Evolutionary conservation across 2,888 invertebrate genomes (phyloP).

Genomic region (Drosophila gaucha): DNA sequence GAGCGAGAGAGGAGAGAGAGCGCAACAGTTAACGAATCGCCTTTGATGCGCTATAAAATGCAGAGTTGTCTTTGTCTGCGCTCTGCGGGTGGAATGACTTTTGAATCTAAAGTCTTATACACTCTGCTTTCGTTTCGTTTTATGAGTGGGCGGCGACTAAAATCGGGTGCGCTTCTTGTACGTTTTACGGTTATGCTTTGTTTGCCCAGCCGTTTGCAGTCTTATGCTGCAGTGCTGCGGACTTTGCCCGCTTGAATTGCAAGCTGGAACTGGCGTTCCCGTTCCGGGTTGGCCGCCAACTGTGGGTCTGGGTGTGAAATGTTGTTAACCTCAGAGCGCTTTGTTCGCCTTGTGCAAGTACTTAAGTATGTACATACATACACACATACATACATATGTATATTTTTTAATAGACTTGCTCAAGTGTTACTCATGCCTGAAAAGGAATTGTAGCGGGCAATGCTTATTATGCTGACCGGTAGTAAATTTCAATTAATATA

Average conservation of each 20-base stretch:
- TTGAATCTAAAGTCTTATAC: conserved; percentile 19
- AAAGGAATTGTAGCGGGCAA: conserved; percentile 1
- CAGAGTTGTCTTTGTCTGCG: conserved; percentile 36
- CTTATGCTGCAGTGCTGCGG: conserved; percentile 29
- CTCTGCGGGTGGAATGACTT: conserved; percentile 49
- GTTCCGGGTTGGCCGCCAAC: conserved; percentile 59
- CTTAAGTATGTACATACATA: background rate
- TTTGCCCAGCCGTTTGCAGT: conserved; percentile 17
- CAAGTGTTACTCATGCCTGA: conserved; percentile 8
- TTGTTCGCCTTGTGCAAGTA: conserved; percentile 46
- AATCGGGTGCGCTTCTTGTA: conserved; percentile 2
- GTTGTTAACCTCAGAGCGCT: conserved; percentile 63
- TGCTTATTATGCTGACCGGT: background rate
- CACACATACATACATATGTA: background rate
- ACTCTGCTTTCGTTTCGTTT: background rate
- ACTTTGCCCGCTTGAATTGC: conserved; percentile 28
- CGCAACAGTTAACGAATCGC: conserved; percentile 5
- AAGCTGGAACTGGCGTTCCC: conserved; percentile 29
- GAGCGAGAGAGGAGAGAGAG: background rate
- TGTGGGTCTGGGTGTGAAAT: conserved; percentile 33
- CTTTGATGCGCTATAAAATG: background rate
- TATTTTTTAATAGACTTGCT: background rate
- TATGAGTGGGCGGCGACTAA: conserved; percentile 15
- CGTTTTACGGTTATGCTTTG: conserved; percentile 39
- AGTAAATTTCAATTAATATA: background rate